Base-by-base conservation (phyloP, 2,797 vertebrate species). In the Crenuchus spilurus region DNA sequence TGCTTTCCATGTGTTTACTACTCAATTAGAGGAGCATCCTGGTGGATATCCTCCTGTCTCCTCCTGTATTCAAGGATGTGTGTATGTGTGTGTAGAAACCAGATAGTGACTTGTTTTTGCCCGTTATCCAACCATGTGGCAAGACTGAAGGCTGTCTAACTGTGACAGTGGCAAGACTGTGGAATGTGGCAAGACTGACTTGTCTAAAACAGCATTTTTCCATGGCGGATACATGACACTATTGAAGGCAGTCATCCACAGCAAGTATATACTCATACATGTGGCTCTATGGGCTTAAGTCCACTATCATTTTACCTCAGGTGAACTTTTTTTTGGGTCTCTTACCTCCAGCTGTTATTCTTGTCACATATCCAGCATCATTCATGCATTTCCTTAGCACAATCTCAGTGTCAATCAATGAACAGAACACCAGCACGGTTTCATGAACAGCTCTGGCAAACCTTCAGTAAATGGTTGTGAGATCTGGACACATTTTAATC, bases 21-120 rank as follows among this genome's bases (percentile, higher is more conserved):
- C 79, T 81, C 74, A 82, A 87, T 90, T 84, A 87, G 76, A 72
- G 74, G 81, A 57, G 86, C 86, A 86, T 92, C 89, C 88, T 85
- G 78, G 72, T 88, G 88, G 87, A 89, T 79, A 84, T 90, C 85
- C 87, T 84, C 77, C 81, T 84, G 84, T 81, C 80, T 84, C 70
- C 80, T 87, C 80, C 76, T 79, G 81, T 85, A 77, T 83, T 79
- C 61, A 65, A 74, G 49, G 68, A 80, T 51, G 28, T 58, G 64
- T 70, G 51, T 81, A 24, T 84, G 74, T 83, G 57, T 78, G 68
- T 67, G 72, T 39, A 46, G 64, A 55, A 73, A 70, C 49, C 71
- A 74, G 66, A 79, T 68, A 72, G 26, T n/a, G 63, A 67, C 44
- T 37, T 70, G 71, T 58, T 78, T 63, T 67, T 68, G 70, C 55